These are phyloP conservation scores for Scolanthus callimorphus DNA, from an alignment of 92 coral and sea anemone genomes.

Conservation along the genomic window DNA sequence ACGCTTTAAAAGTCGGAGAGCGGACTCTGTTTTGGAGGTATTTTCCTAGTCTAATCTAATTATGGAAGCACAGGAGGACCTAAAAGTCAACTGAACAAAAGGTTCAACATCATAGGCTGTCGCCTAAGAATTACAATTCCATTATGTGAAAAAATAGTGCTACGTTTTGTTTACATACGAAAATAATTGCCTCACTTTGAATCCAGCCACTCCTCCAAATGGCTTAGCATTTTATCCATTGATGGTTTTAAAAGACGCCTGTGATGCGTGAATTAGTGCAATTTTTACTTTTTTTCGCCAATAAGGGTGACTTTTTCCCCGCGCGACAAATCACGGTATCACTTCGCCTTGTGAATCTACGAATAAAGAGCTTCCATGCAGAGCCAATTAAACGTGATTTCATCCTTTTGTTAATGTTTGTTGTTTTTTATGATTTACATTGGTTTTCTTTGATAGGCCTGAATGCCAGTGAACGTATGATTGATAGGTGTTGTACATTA, in stretches of 20 bases:
- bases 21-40: neutral
- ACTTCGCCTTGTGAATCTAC: conserved; percentile 16
- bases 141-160: conserved; percentile 68
- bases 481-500: conserved; percentile 98
- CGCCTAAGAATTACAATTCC: conserved; percentile 74
- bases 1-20: neutral
- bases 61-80: conserved; percentile 37
- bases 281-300: conserved; percentile 37
- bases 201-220: conserved; percentile 25
- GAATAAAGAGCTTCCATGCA: conserved; percentile 21
- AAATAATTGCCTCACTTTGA: conserved; percentile 63
- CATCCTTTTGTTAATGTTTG: conserved; percentile 72
- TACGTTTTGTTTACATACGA: conserved; percentile 81
- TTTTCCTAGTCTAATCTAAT: conserved; percentile 43
- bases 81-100: conserved; percentile 59
- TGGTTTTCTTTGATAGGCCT: conserved; percentile 74
- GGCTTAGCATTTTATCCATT: conserved; percentile 16
- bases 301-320: conserved; percentile 27
- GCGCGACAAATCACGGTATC: conserved; percentile 9
- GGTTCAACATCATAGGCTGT: conserved; percentile 58
- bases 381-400: conserved; percentile 65
- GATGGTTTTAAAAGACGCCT: conserved; percentile 35
- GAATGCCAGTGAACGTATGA: conserved; percentile 75
- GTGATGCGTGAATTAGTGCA: conserved; percentile 16
- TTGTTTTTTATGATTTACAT: conserved; percentile 77